phyloP scores from a whole-genome alignment of 2,888 invertebrate species.

The Apantesis nais region DNA sequence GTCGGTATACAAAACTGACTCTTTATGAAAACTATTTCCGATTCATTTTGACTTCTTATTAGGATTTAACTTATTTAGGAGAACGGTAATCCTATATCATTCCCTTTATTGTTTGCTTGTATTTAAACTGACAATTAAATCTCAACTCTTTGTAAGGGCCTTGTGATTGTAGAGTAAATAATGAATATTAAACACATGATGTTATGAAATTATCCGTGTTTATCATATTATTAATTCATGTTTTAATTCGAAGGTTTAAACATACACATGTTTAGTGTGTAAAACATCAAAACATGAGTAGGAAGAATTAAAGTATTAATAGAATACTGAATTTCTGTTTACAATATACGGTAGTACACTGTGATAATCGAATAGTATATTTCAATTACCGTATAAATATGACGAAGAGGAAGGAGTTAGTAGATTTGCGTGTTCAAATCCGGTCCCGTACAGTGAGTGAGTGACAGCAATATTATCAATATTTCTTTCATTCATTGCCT shows the following conservation, averaged over 20 bases:
- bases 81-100: not conserved
- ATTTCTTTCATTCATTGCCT: too few species aligned
- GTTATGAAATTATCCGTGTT: slow-evolving; percentile 11
- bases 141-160: slow-evolving; percentile 2
- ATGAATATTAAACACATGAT: slow-evolving; percentile 9
- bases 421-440: too few species aligned
- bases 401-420: too few species aligned
- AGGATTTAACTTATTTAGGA: not conserved
- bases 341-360: not conserved
- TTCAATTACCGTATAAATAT: not conserved
- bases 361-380: not conserved
- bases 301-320: not conserved
- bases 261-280: not conserved
- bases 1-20: too few species aligned
- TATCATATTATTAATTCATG: slow-evolving; percentile 17
- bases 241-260: not conserved
- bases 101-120: not conserved
- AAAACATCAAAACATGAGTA: not conserved
- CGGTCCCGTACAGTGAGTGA: too few species aligned
- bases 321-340: not conserved
- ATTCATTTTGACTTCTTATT: not conserved
- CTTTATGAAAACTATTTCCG: too few species aligned
- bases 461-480: too few species aligned
- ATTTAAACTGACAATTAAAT: slow-evolving; percentile 1
- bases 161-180: slow-evolving; percentile 13